phyloP scores from a whole-genome alignment of 2,113 vertebrate genomes.

The Probosciger aterrimus region DNA sequence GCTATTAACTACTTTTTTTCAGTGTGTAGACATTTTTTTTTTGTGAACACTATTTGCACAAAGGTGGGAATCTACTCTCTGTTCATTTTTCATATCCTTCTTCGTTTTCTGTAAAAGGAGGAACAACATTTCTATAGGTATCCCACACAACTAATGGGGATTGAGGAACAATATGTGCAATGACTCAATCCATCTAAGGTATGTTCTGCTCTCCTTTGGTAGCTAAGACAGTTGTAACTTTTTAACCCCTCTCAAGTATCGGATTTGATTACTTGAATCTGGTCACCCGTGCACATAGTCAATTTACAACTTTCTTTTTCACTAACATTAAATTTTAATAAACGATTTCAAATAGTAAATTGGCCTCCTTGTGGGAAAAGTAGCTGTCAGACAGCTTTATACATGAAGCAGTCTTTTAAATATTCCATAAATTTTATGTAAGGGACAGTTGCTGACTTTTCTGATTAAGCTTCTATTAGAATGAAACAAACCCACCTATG shows the following conservation, averaged over 20 bases:
- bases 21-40: neutral
- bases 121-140: neutral
- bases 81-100: neutral
- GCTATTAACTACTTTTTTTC: accelerated
- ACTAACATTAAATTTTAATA: neutral
- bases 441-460: neutral
- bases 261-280: neutral
- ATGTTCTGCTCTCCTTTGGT: neutral
- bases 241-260: neutral
- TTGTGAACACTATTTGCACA: neutral
- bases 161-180: neutral
- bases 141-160: neutral
- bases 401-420: neutral
- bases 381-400: neutral
- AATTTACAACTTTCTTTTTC: neutral
- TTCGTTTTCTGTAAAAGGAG: neutral
- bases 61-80: accelerated
- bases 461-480: neutral
- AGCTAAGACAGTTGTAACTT: neutral
- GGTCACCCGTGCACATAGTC: neutral
- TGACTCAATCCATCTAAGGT: neutral
- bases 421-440: neutral
- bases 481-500: neutral
- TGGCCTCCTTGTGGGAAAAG: neutral
- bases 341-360: neutral